Evolutionary conservation across 2,113 vertebrate genomes (phyloP).

Genomic region (Psettodes erumei): DNA sequence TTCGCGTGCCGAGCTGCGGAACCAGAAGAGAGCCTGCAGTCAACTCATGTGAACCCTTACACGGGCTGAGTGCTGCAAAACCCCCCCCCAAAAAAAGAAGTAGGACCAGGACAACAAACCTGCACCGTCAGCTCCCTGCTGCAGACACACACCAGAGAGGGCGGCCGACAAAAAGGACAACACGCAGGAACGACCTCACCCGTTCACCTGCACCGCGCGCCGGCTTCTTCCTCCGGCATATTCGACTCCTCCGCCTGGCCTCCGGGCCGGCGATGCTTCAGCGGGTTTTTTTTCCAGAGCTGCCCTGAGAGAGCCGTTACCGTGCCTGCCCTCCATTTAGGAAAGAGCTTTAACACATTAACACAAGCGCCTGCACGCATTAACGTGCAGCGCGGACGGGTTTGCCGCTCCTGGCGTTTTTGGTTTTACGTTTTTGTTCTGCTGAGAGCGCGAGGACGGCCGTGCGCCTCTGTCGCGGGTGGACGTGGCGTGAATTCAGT

Average conservation of each 20-base stretch:
- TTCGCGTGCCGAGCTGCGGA: conserved; percentile 26
- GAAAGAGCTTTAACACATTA: conserved; percentile 31
- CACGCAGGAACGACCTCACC: neutral
- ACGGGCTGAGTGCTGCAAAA: conserved; percentile 39
- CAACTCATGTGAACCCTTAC: conserved; percentile 50
- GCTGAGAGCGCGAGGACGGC: too few relatives aligned
- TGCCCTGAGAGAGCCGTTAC: conserved; percentile 15
- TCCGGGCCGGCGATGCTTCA: neutral
- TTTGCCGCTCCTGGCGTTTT: neutral
- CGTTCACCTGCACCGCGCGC: neutral
- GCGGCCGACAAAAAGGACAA: conserved; percentile 21
- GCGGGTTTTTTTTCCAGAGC: conserved; percentile 21
- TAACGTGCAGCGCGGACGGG: neutral
- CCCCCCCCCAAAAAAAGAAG: too few relatives aligned
- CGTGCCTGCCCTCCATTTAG: conserved; percentile 10
- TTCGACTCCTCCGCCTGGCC: neutral
- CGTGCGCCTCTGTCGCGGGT: too few relatives aligned
- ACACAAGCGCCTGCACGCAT: neutral
- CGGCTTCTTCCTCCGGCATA: neutral
- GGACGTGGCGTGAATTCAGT: too few relatives aligned
- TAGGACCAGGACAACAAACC: neutral
- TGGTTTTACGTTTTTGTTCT: too few relatives aligned
- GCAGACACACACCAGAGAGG: conserved; percentile 9
- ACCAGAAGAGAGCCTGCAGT: conserved; percentile 34
- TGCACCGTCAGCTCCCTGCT: conserved; percentile 20